Percentiles rank a stretch among this genome's conserved stretches.
Evolutionary conservation across 2,888 invertebrate species (phyloP).

Genomic region (Xylota segnis): DNA sequence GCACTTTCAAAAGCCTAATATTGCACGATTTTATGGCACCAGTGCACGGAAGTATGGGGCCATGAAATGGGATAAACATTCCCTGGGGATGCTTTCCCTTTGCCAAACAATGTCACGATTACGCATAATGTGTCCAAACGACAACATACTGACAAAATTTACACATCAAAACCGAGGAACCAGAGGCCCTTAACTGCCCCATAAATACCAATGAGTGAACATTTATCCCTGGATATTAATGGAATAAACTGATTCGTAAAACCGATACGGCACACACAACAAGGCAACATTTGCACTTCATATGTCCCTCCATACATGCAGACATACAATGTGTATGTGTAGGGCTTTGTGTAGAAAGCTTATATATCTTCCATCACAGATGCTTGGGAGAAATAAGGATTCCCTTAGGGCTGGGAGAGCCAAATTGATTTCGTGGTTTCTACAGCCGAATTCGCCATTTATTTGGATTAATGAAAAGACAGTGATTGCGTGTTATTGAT

Average conservation of each 20-base stretch:
- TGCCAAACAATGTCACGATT: not conserved
- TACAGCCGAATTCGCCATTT: not conserved
- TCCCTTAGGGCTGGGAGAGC: not conserved
- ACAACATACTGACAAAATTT: not conserved
- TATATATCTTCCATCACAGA: not conserved
- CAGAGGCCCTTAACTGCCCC: not conserved
- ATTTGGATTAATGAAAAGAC: not conserved
- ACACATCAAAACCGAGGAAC: not conserved
- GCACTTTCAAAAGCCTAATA: too few species aligned
- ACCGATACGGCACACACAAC: not conserved
- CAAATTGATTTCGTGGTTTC: conserved; percentile 1
- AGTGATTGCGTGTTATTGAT: not conserved
- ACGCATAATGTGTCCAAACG: not conserved
- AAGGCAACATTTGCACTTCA: not conserved
- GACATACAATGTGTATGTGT: not conserved
- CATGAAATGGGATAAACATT: not conserved
- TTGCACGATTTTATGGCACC: too few species aligned
- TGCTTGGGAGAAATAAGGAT: not conserved
- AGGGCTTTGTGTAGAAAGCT: too few species aligned
- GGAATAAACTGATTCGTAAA: not conserved
- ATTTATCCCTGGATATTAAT: not conserved
- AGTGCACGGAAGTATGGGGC: too few species aligned
- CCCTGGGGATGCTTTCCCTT: not conserved
- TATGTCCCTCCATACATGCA: not conserved
- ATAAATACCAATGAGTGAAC: not conserved